Conservation (phyloP, 2,888 invertebrate genomes). For the Podabrus alpinus region DNA sequence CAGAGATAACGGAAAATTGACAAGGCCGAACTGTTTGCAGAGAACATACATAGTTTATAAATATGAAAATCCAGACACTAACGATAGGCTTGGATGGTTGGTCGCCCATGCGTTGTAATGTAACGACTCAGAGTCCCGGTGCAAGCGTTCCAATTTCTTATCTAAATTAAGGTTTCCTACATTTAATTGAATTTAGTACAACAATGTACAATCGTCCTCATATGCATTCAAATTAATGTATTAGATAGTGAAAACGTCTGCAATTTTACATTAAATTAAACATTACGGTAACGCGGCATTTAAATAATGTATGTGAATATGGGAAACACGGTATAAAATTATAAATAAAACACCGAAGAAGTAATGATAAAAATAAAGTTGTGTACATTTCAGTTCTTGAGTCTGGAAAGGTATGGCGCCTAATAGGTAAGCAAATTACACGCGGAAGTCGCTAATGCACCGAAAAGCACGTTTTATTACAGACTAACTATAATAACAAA, state of each 20-base stretch:
- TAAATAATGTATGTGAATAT: not conserved
- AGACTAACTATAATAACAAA: not conserved
- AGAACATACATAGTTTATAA: conserved; percentile 22
- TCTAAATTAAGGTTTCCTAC: not conserved
- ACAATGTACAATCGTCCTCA: not conserved
- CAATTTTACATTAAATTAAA: not conserved
- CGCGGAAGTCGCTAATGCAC: not conserved
- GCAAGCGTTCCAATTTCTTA: not conserved
- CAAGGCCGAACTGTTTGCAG: conserved; percentile 20
- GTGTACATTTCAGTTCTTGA: not conserved
- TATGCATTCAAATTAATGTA: not conserved
- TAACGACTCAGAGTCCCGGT: conserved; percentile 26
- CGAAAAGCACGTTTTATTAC: not conserved
- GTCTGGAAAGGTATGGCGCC: not conserved
- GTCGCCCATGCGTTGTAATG: conserved; percentile 28
- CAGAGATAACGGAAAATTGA: conserved; percentile 10
- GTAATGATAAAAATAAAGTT: not conserved
- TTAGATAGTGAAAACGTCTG: not conserved
- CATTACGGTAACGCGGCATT: not conserved
- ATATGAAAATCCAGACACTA: conserved; percentile 23
- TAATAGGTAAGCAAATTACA: not conserved
- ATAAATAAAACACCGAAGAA: not conserved
- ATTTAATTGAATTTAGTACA: not conserved
- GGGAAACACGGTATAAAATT: not conserved
- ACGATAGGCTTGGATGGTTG: conserved; percentile 24